These are phyloP conservation scores for Sarcophaga rosellei DNA, from an alignment of 2,888 invertebrate genomes.

Conservation along the genomic window DNA sequence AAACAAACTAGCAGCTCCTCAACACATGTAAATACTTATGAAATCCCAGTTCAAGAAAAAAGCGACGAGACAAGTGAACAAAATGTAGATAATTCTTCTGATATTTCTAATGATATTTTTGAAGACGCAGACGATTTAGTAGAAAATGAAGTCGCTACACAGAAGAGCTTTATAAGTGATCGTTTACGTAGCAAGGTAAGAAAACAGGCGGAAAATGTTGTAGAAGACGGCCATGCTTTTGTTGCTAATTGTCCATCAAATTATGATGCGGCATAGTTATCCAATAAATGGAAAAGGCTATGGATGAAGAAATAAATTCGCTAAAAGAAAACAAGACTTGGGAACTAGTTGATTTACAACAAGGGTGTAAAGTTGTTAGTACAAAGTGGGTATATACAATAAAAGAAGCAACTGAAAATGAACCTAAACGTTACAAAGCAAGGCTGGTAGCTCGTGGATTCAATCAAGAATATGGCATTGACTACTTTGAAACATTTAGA, in stretches of 20 bases:
- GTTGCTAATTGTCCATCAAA: constrained; percentile 10
- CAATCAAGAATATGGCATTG: constrained; percentile 19
- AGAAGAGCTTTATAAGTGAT: constrained; percentile 42
- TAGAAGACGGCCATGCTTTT: not conserved
- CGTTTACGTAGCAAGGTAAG: constrained; percentile 37
- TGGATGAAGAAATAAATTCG: constrained; percentile 28
- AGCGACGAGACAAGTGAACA: not conserved
- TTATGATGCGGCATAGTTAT: constrained; percentile 37
- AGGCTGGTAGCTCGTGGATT: constrained; percentile 50
- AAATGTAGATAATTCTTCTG: not conserved
- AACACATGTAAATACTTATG: not conserved
- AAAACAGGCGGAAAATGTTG: constrained; percentile 17
- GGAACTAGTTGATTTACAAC: constrained; percentile 10
- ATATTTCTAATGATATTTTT: constrained; percentile 36
- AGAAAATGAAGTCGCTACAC: constrained; percentile 17
- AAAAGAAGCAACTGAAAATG: constrained; percentile 14
- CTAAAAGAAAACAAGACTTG: constrained; percentile 36
- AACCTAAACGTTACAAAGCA: constrained; percentile 21
- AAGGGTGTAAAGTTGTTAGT: constrained; percentile 19
- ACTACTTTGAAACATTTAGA: constrained; percentile 34
- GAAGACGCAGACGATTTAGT: constrained; percentile 12
- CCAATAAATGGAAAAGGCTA: constrained; percentile 39
- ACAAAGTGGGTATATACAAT: constrained; percentile 41
- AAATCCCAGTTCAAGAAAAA: constrained; percentile 10
- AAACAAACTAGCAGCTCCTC: no score